A percentile compares a stretch with the other conserved stretches of the same genome.
phyloP scores from a whole-genome alignment of 2,797 vertebrate species.

The Lithobates pipiens region DNA sequence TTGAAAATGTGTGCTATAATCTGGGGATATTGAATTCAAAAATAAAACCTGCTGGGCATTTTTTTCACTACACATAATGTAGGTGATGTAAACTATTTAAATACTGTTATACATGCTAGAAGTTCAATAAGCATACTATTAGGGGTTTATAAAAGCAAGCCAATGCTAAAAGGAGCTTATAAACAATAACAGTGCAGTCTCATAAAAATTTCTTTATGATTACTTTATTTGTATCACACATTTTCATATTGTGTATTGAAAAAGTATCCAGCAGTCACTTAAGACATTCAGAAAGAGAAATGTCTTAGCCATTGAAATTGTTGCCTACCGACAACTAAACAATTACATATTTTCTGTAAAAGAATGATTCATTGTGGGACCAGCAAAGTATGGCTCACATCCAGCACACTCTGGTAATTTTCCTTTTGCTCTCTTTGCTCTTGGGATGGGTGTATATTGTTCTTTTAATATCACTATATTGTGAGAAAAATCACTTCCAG shows the following conservation, averaged over 20 bases:
- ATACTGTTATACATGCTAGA: too few species aligned
- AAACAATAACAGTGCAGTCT: too few species aligned
- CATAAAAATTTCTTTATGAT: too few species aligned
- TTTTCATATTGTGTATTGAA: neutral
- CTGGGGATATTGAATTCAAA: too few species aligned
- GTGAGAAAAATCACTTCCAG: neutral
- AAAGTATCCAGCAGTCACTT: neutral
- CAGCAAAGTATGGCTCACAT: neutral
- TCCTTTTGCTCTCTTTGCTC: conserved; percentile 9
- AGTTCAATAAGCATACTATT: too few species aligned
- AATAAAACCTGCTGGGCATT: too few species aligned
- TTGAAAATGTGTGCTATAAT: too few species aligned
- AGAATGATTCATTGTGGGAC: conserved; percentile 18
- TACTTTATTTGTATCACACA: too few species aligned
- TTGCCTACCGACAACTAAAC: conserved; percentile 4
- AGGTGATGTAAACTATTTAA: too few species aligned
- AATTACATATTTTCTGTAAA: conserved; percentile 2
- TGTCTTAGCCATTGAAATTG: neutral
- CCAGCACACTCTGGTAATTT: conserved; percentile 5
- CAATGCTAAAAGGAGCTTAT: too few species aligned
- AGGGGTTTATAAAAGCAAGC: too few species aligned
- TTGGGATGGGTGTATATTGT: conserved; percentile 29
- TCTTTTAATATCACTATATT: neutral
- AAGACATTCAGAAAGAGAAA: neutral
- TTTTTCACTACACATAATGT: too few species aligned